Percentiles rank a stretch among this genome's conserved stretches.
These are phyloP conservation scores for Squalus acanthias DNA, from an alignment of 2,797 vertebrate species.

Conservation along the genomic window DNA sequence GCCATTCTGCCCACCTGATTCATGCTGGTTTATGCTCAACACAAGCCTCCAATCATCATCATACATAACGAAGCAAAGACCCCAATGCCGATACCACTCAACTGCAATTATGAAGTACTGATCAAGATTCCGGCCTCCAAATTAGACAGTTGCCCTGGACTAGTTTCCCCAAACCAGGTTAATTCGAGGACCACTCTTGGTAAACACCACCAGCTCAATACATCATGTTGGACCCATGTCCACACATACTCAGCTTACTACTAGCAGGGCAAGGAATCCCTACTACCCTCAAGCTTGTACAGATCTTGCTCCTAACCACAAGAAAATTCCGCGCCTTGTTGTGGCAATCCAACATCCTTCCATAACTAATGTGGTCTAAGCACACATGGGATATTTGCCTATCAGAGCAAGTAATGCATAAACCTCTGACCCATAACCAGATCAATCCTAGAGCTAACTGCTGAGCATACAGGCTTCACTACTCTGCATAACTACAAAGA, in stretches of 20 bases:
- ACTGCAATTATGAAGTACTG: neutral
- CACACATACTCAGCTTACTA: neutral
- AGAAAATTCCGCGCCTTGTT: neutral
- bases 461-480: neutral
- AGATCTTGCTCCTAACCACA: neutral
- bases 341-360: neutral
- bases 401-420: neutral
- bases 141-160: neutral
- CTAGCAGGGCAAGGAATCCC: neutral
- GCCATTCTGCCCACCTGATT: neutral
- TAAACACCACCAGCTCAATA: neutral
- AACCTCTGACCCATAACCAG: neutral
- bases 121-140: neutral
- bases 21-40: neutral
- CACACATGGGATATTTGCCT: neutral
- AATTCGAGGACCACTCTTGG: neutral
- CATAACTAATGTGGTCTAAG: neutral
- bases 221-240: neutral
- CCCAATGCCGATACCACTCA: neutral
- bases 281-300: neutral
- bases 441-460: neutral
- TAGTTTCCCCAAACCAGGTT: neutral
- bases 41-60: neutral
- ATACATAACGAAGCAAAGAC: neutral
- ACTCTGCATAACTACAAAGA: neutral